phyloP scores from a whole-genome alignment of 2,888 invertebrate species.

The Epinotia bilunana region DNA sequence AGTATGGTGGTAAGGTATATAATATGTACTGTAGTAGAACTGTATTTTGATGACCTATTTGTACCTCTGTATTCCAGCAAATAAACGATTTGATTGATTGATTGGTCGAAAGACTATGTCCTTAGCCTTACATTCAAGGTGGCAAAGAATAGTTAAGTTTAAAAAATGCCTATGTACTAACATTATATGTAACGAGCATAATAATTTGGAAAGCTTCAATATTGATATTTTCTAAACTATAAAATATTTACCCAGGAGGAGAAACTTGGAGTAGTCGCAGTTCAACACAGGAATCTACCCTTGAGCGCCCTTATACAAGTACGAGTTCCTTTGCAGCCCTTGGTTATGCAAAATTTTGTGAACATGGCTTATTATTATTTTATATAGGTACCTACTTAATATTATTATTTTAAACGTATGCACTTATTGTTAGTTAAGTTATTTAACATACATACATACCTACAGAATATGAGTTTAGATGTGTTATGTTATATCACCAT shows the following conservation, averaged over 20 bases:
- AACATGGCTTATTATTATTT: conserved; percentile 22
- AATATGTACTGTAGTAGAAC: no score
- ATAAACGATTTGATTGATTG: no score
- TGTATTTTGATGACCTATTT: no score
- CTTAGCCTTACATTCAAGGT: no score
- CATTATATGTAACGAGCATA: no score
- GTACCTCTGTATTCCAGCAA: no score
- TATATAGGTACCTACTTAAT: not conserved
- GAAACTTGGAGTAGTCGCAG: conserved; percentile 3
- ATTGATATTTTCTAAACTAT: not conserved
- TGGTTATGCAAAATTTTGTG: conserved; percentile 26
- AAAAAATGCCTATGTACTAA: no score
- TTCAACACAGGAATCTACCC: conserved; percentile 19
- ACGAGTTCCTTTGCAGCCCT: conserved; percentile 25
- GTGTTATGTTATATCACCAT: not conserved
- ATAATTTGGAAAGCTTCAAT: no score
- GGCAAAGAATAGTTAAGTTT: no score
- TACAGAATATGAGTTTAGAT: not conserved
- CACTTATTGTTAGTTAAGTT: not conserved
- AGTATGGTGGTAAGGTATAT: no score
- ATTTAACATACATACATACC: not conserved
- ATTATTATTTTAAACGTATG: not conserved
- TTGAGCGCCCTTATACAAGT: conserved; percentile 22
- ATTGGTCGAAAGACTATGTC: no score
- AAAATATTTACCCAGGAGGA: not conserved